A percentile compares a stretch with the other conserved stretches of the same genome.
phyloP scores from a whole-genome alignment of 2,888 invertebrate genomes.

The Acleris laterana region DNA sequence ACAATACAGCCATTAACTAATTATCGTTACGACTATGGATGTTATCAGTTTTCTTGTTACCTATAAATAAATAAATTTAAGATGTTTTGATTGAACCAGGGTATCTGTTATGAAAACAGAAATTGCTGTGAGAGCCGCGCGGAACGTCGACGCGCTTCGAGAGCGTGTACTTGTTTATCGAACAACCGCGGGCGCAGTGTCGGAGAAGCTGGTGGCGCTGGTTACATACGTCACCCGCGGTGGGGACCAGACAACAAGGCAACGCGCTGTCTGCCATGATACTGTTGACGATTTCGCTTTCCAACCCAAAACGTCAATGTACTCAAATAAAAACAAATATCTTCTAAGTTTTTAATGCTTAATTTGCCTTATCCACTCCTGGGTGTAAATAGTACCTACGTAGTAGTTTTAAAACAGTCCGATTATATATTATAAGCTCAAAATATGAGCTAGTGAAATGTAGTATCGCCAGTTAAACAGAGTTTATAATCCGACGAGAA shows the following conservation, averaged over 20 bases:
- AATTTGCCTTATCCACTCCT: no score
- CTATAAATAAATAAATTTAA: background rate
- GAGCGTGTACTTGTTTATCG: slow-evolving; percentile 69
- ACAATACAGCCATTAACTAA: background rate
- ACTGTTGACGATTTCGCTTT: slow-evolving; percentile 4
- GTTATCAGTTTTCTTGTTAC: background rate
- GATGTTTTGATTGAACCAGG: slow-evolving; percentile 32
- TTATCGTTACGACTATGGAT: background rate
- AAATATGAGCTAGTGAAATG: no score
- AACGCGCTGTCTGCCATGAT: slow-evolving; percentile 61
- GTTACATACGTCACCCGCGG: slow-evolving; percentile 57
- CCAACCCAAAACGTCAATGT: no score
- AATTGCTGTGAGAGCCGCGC: slow-evolving; percentile 39
- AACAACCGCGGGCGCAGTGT: slow-evolving; percentile 47
- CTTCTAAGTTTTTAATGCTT: no score
- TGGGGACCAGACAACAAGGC: slow-evolving; percentile 61
- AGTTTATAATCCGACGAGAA: background rate
- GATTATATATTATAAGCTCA: no score
- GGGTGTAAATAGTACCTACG: no score
- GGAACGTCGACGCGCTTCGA: slow-evolving; percentile 61
- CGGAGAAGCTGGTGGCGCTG: slow-evolving; percentile 45
- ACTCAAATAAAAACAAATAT: no score
- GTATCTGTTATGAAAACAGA: slow-evolving; percentile 44
- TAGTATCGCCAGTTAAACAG: background rate
- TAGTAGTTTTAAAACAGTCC: no score